Conservation (phyloP, 2,888 invertebrate genomes). For the Dione vanillae region DNA sequence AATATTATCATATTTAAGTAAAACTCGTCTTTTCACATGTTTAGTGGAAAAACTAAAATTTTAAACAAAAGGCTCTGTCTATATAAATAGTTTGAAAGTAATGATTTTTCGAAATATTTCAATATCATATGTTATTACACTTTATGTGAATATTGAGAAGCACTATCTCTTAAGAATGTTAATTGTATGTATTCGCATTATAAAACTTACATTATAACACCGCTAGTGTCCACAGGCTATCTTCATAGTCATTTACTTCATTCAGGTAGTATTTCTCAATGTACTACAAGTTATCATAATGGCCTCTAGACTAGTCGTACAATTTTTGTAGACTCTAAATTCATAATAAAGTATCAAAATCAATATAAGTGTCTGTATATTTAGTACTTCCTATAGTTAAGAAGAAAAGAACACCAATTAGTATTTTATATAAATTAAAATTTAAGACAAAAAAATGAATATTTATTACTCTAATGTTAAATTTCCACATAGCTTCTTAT, state of each 20-base stretch:
- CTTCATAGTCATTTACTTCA: not conserved
- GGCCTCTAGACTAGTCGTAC: conserved; percentile 12
- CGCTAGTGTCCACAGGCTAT: not conserved
- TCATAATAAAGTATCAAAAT: conserved; percentile 23
- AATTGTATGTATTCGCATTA: no score
- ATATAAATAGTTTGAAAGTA: not conserved
- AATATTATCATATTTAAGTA: not conserved
- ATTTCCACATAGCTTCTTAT: not conserved
- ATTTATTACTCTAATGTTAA: not conserved
- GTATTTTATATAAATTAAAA: not conserved
- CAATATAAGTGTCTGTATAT: conserved; percentile 15
- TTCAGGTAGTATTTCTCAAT: conserved; percentile 25
- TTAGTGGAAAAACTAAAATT: not conserved
- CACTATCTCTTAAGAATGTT: not conserved
- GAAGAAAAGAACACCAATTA: conserved; percentile 3
- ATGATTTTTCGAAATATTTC: conserved; percentile 4
- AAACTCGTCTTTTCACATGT: not conserved
- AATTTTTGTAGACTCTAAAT: conserved; percentile 8
- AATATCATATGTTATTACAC: not conserved
- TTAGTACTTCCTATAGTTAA: conserved; percentile 4
- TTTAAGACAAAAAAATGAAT: no score
- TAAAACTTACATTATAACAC: no score
- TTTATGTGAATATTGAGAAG: conserved; percentile 16
- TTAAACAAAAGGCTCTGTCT: not conserved
- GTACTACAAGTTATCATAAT: not conserved